Evolutionary conservation across 2,113 vertebrate species (phyloP).

Genomic region (Rutilus rutilus): DNA sequence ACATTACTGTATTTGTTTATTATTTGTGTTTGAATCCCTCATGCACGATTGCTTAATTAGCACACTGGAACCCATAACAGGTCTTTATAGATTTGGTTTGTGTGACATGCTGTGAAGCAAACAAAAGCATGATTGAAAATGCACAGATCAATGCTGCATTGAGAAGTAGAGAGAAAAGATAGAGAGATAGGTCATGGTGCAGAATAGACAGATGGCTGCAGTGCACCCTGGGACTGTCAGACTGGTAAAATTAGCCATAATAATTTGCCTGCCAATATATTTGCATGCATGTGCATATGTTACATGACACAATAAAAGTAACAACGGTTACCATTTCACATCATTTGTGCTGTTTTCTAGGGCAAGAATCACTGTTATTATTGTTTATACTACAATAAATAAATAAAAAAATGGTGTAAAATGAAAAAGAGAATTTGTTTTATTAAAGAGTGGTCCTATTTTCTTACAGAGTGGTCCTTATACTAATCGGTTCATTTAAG

Average conservation of each 20-base stretch:
- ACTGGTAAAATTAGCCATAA: slow-evolving; percentile 14
- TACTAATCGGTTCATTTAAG: no score
- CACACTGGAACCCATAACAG: background rate
- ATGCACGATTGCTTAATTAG: background rate
- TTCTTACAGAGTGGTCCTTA: background rate
- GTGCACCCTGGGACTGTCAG: slow-evolving; percentile 11
- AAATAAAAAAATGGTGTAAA: background rate
- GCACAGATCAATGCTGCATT: background rate
- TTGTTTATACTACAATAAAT: background rate
- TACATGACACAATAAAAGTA: background rate
- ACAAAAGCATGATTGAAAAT: background rate
- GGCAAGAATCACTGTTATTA: background rate
- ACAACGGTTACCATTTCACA: background rate
- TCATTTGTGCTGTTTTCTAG: background rate
- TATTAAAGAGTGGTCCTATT: no score
- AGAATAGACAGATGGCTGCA: slow-evolving; percentile 16
- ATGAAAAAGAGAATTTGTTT: background rate
- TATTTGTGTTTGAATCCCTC: background rate
- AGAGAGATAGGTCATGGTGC: background rate
- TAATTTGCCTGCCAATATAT: background rate
- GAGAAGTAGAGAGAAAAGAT: background rate
- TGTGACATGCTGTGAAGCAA: background rate
- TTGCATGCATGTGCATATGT: background rate
- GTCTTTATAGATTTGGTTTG: background rate
- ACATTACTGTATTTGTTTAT: background rate